phyloP scores from a whole-genome alignment of 2,888 invertebrate species.

The Tipula confusa region DNA sequence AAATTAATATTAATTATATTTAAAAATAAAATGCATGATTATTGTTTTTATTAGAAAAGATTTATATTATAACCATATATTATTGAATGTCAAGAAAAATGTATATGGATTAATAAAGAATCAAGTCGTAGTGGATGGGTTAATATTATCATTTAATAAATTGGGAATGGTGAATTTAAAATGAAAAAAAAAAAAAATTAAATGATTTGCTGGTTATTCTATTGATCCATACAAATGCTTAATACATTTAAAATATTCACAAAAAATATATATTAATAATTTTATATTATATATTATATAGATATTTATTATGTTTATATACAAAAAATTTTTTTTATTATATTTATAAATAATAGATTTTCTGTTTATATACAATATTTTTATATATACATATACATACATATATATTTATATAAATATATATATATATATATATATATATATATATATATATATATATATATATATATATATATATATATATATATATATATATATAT shows the following conservation, averaged over 20 bases:
- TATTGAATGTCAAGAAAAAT: slow-evolving; percentile 9
- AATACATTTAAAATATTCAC: not conserved
- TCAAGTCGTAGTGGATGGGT: not conserved
- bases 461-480: not conserved
- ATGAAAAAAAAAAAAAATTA: not conserved
- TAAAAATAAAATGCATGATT: slow-evolving; percentile 6
- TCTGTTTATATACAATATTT: not conserved
- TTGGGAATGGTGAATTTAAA: not conserved
- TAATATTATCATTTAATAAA: not conserved
- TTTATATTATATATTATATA: not conserved
- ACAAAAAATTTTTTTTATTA: not conserved
- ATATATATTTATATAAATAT: not conserved
- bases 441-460: not conserved
- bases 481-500: slow-evolving; percentile 1
- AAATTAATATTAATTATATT: slow-evolving; percentile 20
- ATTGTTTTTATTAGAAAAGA: slow-evolving; percentile 3
- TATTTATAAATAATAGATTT: slow-evolving; percentile 3
- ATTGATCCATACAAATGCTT: slow-evolving; percentile 9
- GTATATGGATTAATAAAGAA: slow-evolving; percentile 6
- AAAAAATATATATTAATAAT: not conserved
- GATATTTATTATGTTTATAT: not conserved
- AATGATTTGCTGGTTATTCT: not conserved
- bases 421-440: not conserved
- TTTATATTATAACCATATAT: not conserved
- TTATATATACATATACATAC: not conserved